A percentile compares a stretch with the other conserved stretches of the same genome.
phyloP scores from a whole-genome alignment of 2,113 vertebrate genomes.

The Rafetus swinhoei region DNA sequence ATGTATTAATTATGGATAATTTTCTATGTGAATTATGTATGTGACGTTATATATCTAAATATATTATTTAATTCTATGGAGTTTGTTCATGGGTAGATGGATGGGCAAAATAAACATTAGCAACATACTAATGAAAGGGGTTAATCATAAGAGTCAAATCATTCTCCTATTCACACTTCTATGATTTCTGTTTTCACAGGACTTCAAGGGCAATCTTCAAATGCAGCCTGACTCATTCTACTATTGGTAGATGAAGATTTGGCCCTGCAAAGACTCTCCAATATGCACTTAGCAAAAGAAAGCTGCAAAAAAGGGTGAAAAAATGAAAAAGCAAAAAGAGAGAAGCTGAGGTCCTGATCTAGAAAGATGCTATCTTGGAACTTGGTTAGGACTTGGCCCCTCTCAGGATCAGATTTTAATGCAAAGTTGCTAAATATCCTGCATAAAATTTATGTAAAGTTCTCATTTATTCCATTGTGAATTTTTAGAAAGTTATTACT shows the following conservation, averaged over 20 bases:
- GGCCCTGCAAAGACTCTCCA: not conserved
- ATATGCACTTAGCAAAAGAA: not conserved
- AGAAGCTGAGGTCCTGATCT: no score
- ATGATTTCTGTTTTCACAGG: not conserved
- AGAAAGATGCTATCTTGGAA: no score
- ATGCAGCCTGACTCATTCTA: not conserved
- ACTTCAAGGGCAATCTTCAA: not conserved
- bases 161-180: not conserved
- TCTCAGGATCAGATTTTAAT: no score
- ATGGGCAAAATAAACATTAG: not conserved
- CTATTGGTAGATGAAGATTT: not conserved
- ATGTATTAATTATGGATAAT: not conserved
- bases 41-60: not conserved
- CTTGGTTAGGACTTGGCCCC: no score
- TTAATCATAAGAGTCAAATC: not conserved
- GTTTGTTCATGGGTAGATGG: not conserved
- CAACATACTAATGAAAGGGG: not conserved
- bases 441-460: not conserved
- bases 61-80: not conserved
- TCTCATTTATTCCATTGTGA: not conserved
- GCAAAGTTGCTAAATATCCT: no score
- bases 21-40: not conserved
- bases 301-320: no score
- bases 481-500: not conserved
- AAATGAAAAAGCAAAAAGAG: no score